phyloP scores from a whole-genome alignment of 2,797 vertebrate genomes.

The Acrossocheilus wenchowensis region DNA sequence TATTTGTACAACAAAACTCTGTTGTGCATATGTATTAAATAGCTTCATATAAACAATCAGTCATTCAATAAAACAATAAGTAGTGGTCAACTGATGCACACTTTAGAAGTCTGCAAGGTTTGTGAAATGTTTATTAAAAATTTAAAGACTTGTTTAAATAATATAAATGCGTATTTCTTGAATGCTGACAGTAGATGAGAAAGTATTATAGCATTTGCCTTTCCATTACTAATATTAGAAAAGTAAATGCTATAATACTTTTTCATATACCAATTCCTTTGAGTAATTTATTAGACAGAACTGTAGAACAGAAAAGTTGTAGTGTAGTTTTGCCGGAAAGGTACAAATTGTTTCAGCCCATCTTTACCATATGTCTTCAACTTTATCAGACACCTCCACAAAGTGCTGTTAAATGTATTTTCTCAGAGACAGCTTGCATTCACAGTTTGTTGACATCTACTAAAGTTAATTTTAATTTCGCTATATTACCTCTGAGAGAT shows the following conservation, averaged over 20 bases:
- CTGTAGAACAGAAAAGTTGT: background rate
- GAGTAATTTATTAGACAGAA: background rate
- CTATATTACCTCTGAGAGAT: constrained; percentile 46
- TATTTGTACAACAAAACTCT: background rate
- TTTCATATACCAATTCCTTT: background rate
- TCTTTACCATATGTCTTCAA: background rate
- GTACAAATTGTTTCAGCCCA: background rate
- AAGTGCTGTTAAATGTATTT: constrained; percentile 12
- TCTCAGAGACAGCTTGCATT: constrained; percentile 7
- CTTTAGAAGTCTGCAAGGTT: background rate
- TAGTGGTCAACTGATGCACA: background rate
- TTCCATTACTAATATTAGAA: background rate
- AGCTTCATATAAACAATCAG: background rate
- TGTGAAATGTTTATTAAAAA: background rate
- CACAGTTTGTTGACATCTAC: constrained; percentile 49
- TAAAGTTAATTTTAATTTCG: constrained; percentile 43
- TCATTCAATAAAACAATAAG: background rate
- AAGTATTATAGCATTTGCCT: background rate
- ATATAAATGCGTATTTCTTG: background rate
- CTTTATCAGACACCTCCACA: background rate
- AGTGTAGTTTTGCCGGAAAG: background rate
- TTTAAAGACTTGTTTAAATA: background rate
- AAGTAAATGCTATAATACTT: background rate
- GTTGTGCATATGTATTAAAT: background rate
- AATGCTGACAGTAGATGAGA: background rate